Base-by-base conservation (phyloP, 2,888 invertebrate species). In the Zhuqinia jingwanae region DNA sequence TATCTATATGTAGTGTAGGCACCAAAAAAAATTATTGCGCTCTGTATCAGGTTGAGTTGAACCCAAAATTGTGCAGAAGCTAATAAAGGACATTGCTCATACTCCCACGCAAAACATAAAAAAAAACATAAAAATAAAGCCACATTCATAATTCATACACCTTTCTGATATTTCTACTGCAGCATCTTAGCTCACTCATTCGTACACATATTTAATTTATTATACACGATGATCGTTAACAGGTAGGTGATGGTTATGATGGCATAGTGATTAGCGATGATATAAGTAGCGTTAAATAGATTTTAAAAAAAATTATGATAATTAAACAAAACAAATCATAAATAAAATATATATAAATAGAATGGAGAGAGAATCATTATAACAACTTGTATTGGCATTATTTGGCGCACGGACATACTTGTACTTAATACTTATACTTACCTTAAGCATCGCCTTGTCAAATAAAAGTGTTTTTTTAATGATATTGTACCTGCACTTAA, bases 231-330 rank as follows among this genome's bases (percentile, higher is more conserved):
- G 36, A 36, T 63, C 27, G 30, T 63, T 63, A 63, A 30, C 36
- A 63, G 17, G 30, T n/a, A 63, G 63, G 63, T 36, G 63, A 68
- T 68, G 68, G 36, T 36, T 36, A 42, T 45, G 36, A 45, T 68
- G 58, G 25, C 25, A 17, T 2, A 11, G 25, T 58, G 25, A 58
- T 58, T 8, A 8, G 5, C 8, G 58, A 58, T 58, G 58, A 53
- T 53, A n/a, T 53, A 68, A 68, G 68, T 68, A 68, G 68, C 45
- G 68, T 68, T 13, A 68, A 68, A 42, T 68, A 17, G 20, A 68
- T n/a, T n/a, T n/a, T 42, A 42, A 68, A 68, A 68, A 30, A 13
- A 15, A 42, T 68, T 68, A 68, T 68, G 22, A 45, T 68, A 68
- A 68, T 68, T 68, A 68, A 5, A 1, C 13, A 68, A 17, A 13